These are phyloP conservation scores for Calyptomena viridis DNA, from an alignment of 2,113 vertebrate genomes.

Conservation along the genomic window DNA sequence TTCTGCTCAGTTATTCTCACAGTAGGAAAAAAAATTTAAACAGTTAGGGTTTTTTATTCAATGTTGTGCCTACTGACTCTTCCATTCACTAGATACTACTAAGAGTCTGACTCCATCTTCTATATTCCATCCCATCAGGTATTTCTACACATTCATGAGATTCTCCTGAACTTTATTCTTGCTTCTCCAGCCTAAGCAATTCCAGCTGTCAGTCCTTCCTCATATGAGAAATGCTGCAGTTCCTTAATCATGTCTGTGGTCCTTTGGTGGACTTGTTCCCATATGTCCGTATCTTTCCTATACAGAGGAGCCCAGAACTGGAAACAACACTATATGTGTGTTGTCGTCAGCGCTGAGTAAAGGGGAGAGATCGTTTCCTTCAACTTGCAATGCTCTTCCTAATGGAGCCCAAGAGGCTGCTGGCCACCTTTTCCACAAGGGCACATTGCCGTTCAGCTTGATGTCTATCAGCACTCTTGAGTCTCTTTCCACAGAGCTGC, in stretches of 20 bases:
- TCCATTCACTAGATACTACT: not conserved
- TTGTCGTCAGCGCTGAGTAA: not conserved
- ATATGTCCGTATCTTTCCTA: not conserved
- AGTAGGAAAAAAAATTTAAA: not conserved
- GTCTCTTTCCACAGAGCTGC: not conserved
- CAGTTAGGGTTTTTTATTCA: not conserved
- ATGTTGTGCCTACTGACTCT: not conserved
- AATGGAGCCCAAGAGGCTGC: not conserved
- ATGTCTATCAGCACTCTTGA: not conserved
- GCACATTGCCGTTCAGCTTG: not conserved
- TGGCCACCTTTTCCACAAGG: not conserved
- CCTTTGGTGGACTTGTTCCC: not conserved
- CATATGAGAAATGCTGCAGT: not conserved
- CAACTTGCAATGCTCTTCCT: not conserved
- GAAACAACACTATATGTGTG: not conserved
- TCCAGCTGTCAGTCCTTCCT: not conserved
- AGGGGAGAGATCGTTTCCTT: not conserved
- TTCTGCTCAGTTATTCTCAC: not conserved
- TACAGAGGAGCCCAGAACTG: not conserved
- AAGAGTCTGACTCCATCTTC: not conserved
- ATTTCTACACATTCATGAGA: not conserved
- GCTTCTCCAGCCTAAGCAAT: not conserved
- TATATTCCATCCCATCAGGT: not conserved
- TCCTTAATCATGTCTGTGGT: not conserved
- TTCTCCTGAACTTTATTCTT: not conserved